Conservation (phyloP, 2,797 vertebrate species). For the Naso thynnoides region DNA sequence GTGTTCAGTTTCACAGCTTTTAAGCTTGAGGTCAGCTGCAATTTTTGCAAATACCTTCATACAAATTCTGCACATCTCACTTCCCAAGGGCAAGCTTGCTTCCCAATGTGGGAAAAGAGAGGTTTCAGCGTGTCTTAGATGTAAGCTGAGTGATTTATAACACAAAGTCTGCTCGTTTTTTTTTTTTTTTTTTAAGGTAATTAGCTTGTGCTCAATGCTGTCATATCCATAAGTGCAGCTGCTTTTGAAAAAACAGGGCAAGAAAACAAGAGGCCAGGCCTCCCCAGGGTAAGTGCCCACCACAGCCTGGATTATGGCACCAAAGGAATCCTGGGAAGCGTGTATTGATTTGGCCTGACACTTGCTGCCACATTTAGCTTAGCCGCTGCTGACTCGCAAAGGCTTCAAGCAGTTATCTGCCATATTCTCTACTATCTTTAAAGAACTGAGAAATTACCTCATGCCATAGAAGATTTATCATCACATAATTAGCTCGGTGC, state of each 20-base stretch:
- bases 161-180: conserved; percentile 53
- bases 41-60: conserved; percentile 40
- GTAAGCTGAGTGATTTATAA: conserved; percentile 54
- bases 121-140: conserved; percentile 25
- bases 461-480: conserved; percentile 88
- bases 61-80: conserved; percentile 20
- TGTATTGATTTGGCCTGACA: conserved; percentile 94
- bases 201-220: conserved; percentile 88
- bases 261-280: conserved; percentile 85
- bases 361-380: conserved; percentile 92
- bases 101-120: conserved; percentile 16
- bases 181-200: conserved; percentile 73
- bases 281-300: conserved; percentile 89
- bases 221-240: conserved; percentile 86
- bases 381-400: conserved; percentile 87
- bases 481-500: conserved; percentile 88
- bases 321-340: conserved; percentile 91
- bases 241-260: conserved; percentile 87
- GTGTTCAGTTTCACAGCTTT: conserved; percentile 45
- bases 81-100: conserved; percentile 24
- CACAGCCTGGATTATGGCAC: conserved; percentile 88
- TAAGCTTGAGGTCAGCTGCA: conserved; percentile 35
- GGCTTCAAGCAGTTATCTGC: conserved; percentile 91
- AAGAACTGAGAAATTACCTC: conserved; percentile 89
- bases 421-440: conserved; percentile 91